phyloP scores from a whole-genome alignment of 2,113 vertebrate species.

The Gnathonemus longibarbis region DNA sequence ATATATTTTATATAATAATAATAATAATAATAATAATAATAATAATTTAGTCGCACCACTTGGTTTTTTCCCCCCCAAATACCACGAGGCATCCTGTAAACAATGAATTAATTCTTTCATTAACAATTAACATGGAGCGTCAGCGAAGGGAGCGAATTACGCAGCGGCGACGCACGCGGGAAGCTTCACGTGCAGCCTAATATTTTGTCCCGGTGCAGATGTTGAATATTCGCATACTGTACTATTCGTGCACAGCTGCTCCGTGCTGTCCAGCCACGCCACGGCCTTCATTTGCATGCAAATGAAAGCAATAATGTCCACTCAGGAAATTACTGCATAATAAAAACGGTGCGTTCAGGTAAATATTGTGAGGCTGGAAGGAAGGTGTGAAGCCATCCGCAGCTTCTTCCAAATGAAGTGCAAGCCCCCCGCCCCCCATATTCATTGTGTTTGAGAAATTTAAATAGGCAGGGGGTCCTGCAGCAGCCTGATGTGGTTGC shows the following conservation, averaged over 20 bases:
- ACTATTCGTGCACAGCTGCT: neutral
- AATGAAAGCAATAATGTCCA: conserved; percentile 9
- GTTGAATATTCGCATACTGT: neutral
- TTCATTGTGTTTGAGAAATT: conserved; percentile 5
- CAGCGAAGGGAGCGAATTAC: neutral
- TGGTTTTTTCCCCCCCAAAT: neutral
- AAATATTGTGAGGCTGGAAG: conserved; percentile 1
- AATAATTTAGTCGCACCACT: neutral
- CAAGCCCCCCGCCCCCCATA: neutral
- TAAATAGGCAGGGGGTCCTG: neutral
- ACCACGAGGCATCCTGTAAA: neutral
- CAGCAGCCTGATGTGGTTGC: neutral
- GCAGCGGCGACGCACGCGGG: neutral
- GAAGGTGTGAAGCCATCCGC: conserved; percentile 5
- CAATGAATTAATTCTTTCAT: neutral
- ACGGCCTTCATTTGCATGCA: conserved; percentile 8
- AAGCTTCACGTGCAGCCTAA: neutral
- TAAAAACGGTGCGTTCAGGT: neutral
- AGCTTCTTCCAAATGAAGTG: neutral
- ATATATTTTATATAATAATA: no score
- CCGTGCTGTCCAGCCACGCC: neutral
- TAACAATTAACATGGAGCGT: neutral
- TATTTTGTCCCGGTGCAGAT: neutral
- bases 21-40: neutral
- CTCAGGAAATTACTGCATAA: conserved; percentile 8